phyloP scores from a whole-genome alignment of 2,888 invertebrate genomes.

The Orthosia incerta region DNA sequence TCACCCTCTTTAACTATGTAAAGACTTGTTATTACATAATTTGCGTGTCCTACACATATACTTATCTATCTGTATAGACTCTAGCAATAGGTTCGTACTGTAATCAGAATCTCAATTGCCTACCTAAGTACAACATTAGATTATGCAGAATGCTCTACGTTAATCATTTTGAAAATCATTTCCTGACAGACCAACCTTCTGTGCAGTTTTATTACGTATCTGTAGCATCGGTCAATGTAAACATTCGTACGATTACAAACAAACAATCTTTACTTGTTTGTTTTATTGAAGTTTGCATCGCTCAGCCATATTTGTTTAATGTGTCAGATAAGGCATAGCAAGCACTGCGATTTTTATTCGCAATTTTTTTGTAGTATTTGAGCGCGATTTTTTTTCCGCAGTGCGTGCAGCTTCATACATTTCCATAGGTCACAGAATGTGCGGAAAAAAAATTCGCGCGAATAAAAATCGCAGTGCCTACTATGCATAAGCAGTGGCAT shows the following conservation, averaged over 20 bases:
- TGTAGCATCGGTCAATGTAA: background rate
- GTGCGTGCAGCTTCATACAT: too few relatives aligned
- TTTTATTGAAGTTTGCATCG: conserved; percentile 6
- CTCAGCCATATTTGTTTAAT: conserved; percentile 9
- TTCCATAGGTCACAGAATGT: too few relatives aligned
- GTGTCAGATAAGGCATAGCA: too few relatives aligned
- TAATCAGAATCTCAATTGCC: conserved; percentile 9
- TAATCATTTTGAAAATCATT: background rate
- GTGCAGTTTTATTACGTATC: background rate
- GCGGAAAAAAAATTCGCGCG: too few relatives aligned
- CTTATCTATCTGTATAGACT: background rate
- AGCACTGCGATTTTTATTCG: too few relatives aligned
- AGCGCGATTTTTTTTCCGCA: too few relatives aligned
- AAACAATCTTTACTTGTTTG: background rate
- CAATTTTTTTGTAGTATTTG: too few relatives aligned
- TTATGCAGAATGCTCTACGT: background rate
- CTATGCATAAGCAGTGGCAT: too few relatives aligned
- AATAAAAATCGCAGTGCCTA: too few relatives aligned
- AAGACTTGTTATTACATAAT: conserved; percentile 8
- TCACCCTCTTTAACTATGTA: background rate
- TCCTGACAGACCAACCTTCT: background rate
- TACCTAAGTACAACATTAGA: background rate
- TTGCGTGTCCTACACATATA: conserved; percentile 13
- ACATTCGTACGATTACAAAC: conserved; percentile 2
- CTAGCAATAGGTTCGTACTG: too few relatives aligned